Evolutionary conservation across 2,797 vertebrate genomes (phyloP).

Genomic region (Lacerta bilineata): DNA sequence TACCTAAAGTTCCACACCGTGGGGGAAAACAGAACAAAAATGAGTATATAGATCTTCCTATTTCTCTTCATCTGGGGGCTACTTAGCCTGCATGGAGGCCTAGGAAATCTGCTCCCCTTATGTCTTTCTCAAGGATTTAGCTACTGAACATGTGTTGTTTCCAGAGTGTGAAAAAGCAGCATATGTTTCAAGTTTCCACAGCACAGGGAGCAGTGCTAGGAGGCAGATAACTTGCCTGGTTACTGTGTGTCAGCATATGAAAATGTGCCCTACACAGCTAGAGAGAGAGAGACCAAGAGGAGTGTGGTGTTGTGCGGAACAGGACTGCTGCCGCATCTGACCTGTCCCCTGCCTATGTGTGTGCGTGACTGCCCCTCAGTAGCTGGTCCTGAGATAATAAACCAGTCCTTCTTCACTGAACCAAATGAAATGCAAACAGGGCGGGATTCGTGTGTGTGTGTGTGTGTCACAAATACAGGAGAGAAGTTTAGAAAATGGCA

Average conservation of each 20-base stretch:
- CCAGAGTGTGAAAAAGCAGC: conserved; percentile 70
- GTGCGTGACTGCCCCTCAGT: neutral
- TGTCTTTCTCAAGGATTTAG: conserved; percentile 38
- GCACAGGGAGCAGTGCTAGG: conserved; percentile 21
- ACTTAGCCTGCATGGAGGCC: neutral
- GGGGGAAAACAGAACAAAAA: neutral
- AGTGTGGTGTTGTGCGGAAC: neutral
- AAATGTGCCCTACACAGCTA: neutral
- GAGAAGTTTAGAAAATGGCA: neutral
- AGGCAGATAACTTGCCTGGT: conserved; percentile 32
- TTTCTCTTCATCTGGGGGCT: neutral
- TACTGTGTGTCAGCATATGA: conserved; percentile 8
- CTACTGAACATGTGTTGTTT: conserved; percentile 76
- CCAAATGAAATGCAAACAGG: no score
- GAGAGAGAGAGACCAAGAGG: neutral
- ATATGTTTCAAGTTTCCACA: conserved; percentile 65
- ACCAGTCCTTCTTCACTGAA: neutral
- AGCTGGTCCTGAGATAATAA: neutral
- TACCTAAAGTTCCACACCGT: neutral
- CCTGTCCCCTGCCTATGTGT: neutral
- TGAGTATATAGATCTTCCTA: neutral
- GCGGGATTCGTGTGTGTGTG: no score
- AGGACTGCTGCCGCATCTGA: neutral
- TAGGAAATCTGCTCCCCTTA: conserved; percentile 46
- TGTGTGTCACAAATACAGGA: neutral